Conservation (phyloP, 2,113 vertebrate genomes). For the Burhinus bistriatus region DNA sequence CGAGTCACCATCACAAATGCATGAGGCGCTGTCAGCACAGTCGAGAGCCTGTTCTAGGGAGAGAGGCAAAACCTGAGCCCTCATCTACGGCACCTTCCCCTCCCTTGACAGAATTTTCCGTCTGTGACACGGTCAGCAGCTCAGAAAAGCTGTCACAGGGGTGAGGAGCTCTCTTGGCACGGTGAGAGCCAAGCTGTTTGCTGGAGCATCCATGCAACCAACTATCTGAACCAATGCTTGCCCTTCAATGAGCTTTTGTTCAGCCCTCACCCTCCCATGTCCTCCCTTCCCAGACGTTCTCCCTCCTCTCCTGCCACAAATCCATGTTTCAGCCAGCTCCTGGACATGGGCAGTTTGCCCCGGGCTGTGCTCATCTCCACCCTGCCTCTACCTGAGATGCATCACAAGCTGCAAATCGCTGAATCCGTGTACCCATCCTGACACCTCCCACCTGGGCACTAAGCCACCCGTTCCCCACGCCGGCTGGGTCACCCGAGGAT, state of each 20-base stretch:
- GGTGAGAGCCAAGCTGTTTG: background rate
- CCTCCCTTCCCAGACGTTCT: background rate
- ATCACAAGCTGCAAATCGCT: rapidly evolving
- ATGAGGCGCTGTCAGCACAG: rapidly evolving
- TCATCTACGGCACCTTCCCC: rapidly evolving
- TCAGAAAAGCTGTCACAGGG: background rate
- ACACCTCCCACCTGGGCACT: background rate
- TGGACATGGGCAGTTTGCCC: background rate
- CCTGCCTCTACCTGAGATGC: background rate
- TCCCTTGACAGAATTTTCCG: background rate
- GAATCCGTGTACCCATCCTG: background rate
- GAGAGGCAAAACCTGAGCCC: background rate
- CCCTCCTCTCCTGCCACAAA: background rate
- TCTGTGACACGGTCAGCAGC: background rate
- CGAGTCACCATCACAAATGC: rapidly evolving
- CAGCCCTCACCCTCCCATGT: background rate
- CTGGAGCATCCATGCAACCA: background rate
- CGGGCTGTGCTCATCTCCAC: background rate
- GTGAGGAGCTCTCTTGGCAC: background rate
- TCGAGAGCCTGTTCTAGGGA: background rate
- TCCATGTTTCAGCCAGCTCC: background rate
- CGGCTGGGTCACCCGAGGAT: background rate
- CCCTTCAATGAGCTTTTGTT: background rate
- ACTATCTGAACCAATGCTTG: too few species aligned
- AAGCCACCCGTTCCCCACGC: background rate